These are phyloP conservation scores for Pangasius macronema DNA, from an alignment of 2,797 vertebrate species.

Conservation along the genomic window DNA sequence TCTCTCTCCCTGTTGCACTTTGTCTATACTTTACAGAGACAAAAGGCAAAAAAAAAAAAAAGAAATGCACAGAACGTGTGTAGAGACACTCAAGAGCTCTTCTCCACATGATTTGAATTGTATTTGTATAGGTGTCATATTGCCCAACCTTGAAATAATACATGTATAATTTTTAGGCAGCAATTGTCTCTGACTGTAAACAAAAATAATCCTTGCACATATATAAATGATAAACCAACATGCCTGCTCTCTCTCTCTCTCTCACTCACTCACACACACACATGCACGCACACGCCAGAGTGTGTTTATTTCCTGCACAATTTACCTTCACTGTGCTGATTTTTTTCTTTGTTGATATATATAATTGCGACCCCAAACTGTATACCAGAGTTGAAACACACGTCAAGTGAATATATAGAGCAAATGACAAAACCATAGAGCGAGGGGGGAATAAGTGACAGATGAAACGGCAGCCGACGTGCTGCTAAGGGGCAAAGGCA, in stretches of 20 bases:
- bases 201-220: constrained; percentile 42
- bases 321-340: constrained; percentile 55
- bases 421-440: constrained; percentile 77
- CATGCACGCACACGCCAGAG: constrained; percentile 43
- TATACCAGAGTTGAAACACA: constrained; percentile 69
- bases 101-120: constrained; percentile 14
- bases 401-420: constrained; percentile 74
- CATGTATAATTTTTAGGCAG: constrained; percentile 44
- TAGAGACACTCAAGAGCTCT: neutral
- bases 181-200: constrained; percentile 44
- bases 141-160: constrained; percentile 27
- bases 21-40: constrained; percentile 36
- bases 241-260: neutral
- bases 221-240: constrained; percentile 27
- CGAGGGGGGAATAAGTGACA: constrained; percentile 79
- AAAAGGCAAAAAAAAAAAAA: constrained; percentile 3
- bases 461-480: constrained; percentile 80
- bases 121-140: constrained; percentile 25
- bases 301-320: constrained; percentile 57
- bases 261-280: constrained; percentile 34
- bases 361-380: constrained; percentile 79
- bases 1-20: constrained; percentile 36
- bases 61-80: neutral
- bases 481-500: constrained; percentile 81
- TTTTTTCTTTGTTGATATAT: constrained; percentile 66